Base-by-base conservation (phyloP, 2,797 vertebrate species). In the Gymnodraco acuticeps region DNA sequence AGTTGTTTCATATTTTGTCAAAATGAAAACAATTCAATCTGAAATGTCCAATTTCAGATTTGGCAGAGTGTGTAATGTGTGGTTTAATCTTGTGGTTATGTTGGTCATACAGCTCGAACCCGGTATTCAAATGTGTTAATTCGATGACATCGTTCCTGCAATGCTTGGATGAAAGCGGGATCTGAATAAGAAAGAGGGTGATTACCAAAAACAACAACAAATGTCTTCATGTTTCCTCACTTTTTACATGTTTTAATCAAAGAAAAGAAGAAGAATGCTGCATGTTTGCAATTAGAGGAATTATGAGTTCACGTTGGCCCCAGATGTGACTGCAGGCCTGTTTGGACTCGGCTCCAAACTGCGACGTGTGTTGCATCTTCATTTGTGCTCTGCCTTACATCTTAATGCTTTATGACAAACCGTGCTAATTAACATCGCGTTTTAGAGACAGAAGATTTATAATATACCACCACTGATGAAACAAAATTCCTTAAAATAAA, bases 301-400 rank as follows among this genome's bases (percentile, higher is more conserved):
- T 64, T 10, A 84, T 75, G 71, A 54, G 46, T 43, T 68, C 52
- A 33, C n/a, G 70, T 48, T n/a, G 33, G 58, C 48, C 58, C 62
- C 79, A 80, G 61, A 80, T 61, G 54, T 71, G 54, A 52, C 53
- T 72, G 38, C 54, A 64, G 79, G 62, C 67, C 80, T 63, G 46
- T 80, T 27, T 45, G 48, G 70, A 77, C 31, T 75, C 55, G 20
- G 20, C 27, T 70, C 52, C 20, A 38, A 45, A 38, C 23, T 1
- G 0, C 10, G 12, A 56, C 17, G 10, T 50, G 10, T 45, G 3
- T 13, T 45, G 43, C 10, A 45, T 50, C 16, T 50, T 50, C 2
- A 10, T 78, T n/a, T 69, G 48, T 46, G 31, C 15, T 48, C 54
- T 20, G 68, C 15, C 0, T 54, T 64, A 61, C 70, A 69, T 84